Conservation (phyloP, 1,140 invertebrate genomes). For the Trichonephila clavipes region DNA sequence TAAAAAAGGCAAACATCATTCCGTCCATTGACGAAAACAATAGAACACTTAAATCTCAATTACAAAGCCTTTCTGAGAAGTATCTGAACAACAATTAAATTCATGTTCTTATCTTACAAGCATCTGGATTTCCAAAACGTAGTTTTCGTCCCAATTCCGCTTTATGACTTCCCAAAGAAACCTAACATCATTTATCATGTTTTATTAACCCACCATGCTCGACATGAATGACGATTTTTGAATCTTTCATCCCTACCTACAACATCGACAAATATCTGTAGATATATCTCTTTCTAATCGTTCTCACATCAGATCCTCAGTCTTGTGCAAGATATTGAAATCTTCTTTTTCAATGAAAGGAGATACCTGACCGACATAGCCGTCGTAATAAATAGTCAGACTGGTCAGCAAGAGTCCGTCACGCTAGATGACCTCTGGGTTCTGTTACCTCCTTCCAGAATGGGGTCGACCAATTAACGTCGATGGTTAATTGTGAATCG, state of each 20-base stretch:
- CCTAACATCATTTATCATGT: neutral
- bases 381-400: neutral
- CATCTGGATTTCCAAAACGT: no score
- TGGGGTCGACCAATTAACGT: slow-evolving; percentile 23
- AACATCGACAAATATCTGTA: neutral
- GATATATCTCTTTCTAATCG: neutral
- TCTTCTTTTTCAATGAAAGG: neutral
- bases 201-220: neutral
- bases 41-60: no score
- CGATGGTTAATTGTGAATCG: slow-evolving; percentile 29
- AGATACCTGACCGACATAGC: slow-evolving; percentile 6
- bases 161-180: neutral
- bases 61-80: no score
- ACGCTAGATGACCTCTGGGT: slow-evolving; percentile 3
- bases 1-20: no score
- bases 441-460: neutral
- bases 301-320: neutral
- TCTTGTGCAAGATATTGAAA: neutral
- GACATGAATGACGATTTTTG: neutral
- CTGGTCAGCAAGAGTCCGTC: neutral
- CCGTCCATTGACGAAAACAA: no score
- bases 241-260: neutral
- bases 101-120: no score
- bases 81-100: no score
- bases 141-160: neutral